These are phyloP conservation scores for Apis cerana DNA, from an alignment of 1,140 invertebrate genomes.

Conservation along the genomic window DNA sequence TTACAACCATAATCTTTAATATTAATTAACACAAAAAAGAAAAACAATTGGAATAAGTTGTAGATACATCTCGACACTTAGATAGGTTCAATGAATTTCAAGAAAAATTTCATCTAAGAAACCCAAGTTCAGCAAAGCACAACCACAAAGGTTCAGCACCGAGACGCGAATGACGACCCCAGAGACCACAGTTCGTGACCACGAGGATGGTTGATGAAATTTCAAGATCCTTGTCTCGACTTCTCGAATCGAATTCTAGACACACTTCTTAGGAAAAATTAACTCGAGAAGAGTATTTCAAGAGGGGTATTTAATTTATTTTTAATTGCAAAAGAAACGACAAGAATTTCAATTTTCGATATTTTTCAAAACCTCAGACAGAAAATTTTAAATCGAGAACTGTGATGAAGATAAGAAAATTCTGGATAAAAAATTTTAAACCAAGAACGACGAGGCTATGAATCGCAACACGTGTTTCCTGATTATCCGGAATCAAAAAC, in stretches of 20 bases:
- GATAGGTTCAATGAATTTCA: background rate
- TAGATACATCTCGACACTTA: background rate
- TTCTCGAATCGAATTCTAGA: background rate
- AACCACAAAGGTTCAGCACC: background rate
- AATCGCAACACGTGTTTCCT: too few species aligned
- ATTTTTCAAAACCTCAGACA: too few species aligned
- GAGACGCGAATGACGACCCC: slow-evolving; percentile 4
- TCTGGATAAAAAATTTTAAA: too few species aligned
- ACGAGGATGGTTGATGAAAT: slow-evolving; percentile 4
- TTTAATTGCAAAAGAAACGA: too few species aligned
- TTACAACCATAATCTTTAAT: background rate
- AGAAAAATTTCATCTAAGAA: background rate
- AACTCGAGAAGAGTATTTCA: background rate
- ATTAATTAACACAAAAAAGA: slow-evolving; percentile 7
- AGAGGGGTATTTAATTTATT: too few species aligned
- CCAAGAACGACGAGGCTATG: too few species aligned
- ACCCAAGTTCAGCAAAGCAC: background rate
- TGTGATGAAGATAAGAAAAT: too few species aligned
- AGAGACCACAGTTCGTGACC: slow-evolving; percentile 1
- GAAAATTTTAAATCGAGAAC: too few species aligned
- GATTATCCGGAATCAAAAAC: background rate
- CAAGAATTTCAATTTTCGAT: too few species aligned
- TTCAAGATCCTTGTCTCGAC: background rate
- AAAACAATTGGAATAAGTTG: too few species aligned
- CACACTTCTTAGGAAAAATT: background rate